Evolutionary conservation across 2,888 invertebrate genomes (phyloP).

Genomic region (Nowickia ferox): DNA sequence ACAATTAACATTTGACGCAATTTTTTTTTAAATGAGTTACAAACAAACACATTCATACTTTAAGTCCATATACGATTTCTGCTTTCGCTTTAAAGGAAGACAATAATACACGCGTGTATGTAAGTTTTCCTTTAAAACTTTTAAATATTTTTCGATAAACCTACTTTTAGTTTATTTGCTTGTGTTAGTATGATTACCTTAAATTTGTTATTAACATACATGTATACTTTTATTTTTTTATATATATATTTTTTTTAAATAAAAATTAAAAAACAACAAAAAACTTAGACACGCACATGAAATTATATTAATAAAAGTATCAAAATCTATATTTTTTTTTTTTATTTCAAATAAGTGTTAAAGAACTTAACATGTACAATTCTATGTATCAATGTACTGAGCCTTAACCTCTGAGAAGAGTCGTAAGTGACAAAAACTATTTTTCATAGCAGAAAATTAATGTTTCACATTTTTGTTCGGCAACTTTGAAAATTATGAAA

Average conservation of each 20-base stretch:
- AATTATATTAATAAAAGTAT: slow-evolving; percentile 55
- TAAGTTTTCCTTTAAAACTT: slow-evolving; percentile 2
- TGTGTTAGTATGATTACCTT: slow-evolving; percentile 70
- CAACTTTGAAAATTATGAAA: too few species aligned
- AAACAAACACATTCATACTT: slow-evolving; percentile 75
- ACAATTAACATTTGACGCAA: slow-evolving; percentile 79
- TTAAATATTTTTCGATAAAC: slow-evolving; percentile 13
- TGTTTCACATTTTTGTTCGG: neutral
- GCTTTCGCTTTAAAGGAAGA: neutral
- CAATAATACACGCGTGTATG: neutral
- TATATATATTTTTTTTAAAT: slow-evolving; percentile 23
- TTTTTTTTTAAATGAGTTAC: slow-evolving; percentile 48
- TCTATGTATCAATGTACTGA: neutral
- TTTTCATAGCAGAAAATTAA: neutral
- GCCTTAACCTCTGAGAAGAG: neutral
- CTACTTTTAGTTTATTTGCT: slow-evolving; percentile 53
- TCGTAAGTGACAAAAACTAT: neutral
- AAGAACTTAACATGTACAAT: too few species aligned
- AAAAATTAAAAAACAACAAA: slow-evolving; percentile 40
- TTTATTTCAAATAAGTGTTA: too few species aligned
- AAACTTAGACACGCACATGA: slow-evolving; percentile 75
- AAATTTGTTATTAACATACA: slow-evolving; percentile 53
- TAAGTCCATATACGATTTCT: slow-evolving; percentile 58
- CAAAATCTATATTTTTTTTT: too few species aligned
- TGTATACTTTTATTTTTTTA: slow-evolving; percentile 33